These are phyloP conservation scores for Dendrophyllia cribrosa DNA, from an alignment of 64 coral and sea anemone genomes.

Conservation along the genomic window DNA sequence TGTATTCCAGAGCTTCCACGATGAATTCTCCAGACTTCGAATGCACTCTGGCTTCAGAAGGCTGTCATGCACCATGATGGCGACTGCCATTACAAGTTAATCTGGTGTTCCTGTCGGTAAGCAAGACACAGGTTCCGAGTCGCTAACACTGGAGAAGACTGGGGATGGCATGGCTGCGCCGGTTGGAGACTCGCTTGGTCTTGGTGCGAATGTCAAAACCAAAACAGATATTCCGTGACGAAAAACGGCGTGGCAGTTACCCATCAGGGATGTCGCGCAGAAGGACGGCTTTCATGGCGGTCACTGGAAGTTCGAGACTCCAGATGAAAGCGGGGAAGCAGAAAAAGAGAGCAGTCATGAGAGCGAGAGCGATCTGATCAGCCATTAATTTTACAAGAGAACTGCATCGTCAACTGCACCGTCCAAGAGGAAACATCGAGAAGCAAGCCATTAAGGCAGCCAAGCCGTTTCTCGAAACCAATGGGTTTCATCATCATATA, in stretches of 20 bases:
- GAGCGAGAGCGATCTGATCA: too few relatives aligned
- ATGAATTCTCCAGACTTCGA: background rate
- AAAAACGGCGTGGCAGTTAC: background rate
- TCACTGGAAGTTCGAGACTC: too few relatives aligned
- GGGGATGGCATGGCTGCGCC: constrained; percentile 19
- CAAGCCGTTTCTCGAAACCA: too few relatives aligned
- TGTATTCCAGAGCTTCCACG: background rate
- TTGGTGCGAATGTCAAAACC: background rate
- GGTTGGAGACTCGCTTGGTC: background rate
- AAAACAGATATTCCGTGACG: background rate
- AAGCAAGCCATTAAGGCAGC: too few relatives aligned
- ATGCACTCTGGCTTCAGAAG: background rate
- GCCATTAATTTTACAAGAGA: too few relatives aligned
- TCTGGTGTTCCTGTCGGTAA: constrained; percentile 16
- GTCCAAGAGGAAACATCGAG: too few relatives aligned
- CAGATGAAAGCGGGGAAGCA: too few relatives aligned
- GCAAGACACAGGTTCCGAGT: background rate
- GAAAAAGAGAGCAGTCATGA: too few relatives aligned
- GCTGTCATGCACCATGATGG: constrained; percentile 2
- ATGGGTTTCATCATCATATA: too few relatives aligned
- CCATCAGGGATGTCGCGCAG: background rate
- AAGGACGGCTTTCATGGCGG: background rate
- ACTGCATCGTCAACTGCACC: too few relatives aligned
- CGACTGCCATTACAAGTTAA: constrained; percentile 21
- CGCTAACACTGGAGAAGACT: background rate